Evolutionary conservation across 2,888 invertebrate genomes (phyloP), one percentile per base, ranked within the genome.

Genomic region (Dryocosmus kuriphilus): DNA sequence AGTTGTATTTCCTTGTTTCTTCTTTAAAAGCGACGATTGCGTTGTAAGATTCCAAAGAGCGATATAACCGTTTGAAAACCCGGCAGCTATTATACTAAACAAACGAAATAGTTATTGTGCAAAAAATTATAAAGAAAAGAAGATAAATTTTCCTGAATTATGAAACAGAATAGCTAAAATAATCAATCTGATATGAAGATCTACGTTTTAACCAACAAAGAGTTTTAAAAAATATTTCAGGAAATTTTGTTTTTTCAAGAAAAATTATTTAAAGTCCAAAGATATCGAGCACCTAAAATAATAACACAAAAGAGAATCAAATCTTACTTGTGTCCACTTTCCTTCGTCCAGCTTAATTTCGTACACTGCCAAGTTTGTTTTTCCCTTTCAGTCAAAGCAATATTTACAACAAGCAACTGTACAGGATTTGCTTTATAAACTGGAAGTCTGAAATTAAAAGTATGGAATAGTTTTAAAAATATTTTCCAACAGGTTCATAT

Each of bases 11-110:
- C 92, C 89, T 78, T 92, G 89, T 65, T 88, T 89, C 6, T 86
- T 89, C 67, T 86, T 90, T 63, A 95, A 86, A 14, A 95, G 85
- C 1, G 93, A 92, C 0, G 95, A 94, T 22, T 92, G 90, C 1
- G 91, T 92, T 0, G 88, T 89, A 24, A 96, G 85, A 88, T 96
- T 93, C 92, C 94, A 96, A n/a, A 94, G 88, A 5, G 94, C 95
- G 2, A 94, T 93, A 41, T 94, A 92, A 0, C 96, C 96, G 87
- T 95, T 94, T 0, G 94, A 92, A 86, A 95, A 96, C 2, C 95
- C 95, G 2, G 94, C 95, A n/a, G 93, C 93, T 65, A 96, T 90
- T 46, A 92, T 90, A 11, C 91, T 91, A 11, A 46, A 51, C 9
- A 55, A 60, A 60, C 14, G 14, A 7, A 60, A 16, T 60, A 22